Conservation (phyloP, 2,888 invertebrate genomes). For the Entomobrya proxima region DNA sequence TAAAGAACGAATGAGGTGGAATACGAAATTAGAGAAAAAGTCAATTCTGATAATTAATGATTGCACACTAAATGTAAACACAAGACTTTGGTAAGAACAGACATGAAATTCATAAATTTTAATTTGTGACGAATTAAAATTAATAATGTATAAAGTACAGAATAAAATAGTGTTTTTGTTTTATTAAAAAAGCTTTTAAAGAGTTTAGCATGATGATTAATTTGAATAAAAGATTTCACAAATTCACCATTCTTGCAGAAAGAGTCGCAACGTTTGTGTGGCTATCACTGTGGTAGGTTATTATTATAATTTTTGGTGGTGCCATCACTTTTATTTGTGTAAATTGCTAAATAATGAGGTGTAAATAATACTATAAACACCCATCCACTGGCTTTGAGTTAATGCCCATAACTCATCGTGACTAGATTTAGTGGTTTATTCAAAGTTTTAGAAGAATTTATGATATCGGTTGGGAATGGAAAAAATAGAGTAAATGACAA, state of each 20-base stretch:
- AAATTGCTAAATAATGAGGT: conserved; percentile 33
- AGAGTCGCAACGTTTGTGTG: not conserved
- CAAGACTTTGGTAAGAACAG: no score
- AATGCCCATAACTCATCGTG: no score
- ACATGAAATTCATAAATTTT: no score
- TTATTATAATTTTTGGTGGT: not conserved
- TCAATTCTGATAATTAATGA: not conserved
- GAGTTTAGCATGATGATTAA: no score
- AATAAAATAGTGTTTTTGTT: no score
- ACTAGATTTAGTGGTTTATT: no score
- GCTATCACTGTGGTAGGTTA: not conserved
- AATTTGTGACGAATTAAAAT: no score
- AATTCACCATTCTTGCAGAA: not conserved
- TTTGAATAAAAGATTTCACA: not conserved
- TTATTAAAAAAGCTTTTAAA: no score
- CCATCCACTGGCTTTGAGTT: not conserved
- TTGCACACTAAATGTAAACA: not conserved
- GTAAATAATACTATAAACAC: conserved; percentile 22
- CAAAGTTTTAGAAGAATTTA: no score
- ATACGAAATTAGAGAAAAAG: not conserved
- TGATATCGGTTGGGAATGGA: no score
- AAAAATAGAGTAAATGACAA: no score
- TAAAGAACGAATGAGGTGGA: not conserved
- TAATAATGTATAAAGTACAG: no score
- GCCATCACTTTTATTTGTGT: conserved; percentile 5